A percentile compares a stretch with the other conserved stretches of the same genome.
These are phyloP conservation scores for Synergus japonicus DNA, from an alignment of 2,888 invertebrate genomes.

Conservation along the genomic window DNA sequence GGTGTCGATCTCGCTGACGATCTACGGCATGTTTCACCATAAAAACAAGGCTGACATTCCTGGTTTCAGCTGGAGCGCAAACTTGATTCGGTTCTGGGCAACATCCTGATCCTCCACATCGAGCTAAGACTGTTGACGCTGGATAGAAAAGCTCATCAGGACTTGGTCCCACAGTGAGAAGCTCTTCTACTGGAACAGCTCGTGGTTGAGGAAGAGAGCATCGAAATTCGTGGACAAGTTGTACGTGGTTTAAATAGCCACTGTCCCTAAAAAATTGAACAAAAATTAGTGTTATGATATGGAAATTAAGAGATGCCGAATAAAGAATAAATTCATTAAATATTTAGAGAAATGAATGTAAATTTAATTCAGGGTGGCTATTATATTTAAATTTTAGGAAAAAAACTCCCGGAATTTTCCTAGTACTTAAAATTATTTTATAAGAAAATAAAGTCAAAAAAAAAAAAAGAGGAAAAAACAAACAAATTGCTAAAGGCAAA, in stretches of 20 bases:
- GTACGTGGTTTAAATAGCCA: slow-evolving; percentile 69
- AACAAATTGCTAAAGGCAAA: not conserved
- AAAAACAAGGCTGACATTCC: slow-evolving; percentile 72
- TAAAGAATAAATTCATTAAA: too few species aligned
- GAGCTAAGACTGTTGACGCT: slow-evolving; percentile 68
- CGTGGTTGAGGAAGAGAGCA: slow-evolving; percentile 70
- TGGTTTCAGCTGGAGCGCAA: slow-evolving; percentile 66
- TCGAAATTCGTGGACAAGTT: slow-evolving; percentile 68
- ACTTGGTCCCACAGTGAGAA: slow-evolving; percentile 67
- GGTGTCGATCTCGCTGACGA: slow-evolving; percentile 69
- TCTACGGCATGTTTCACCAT: slow-evolving; percentile 70
- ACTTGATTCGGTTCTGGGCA: slow-evolving; percentile 64
- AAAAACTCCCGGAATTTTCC: too few species aligned
- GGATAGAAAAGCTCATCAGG: slow-evolving; percentile 72
- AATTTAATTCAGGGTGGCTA: too few species aligned
- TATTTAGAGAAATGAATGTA: not conserved
- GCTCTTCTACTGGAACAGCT: slow-evolving; percentile 67
- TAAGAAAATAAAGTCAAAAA: too few species aligned
- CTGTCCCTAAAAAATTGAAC: slow-evolving; percentile 61
- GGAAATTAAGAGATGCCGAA: not conserved
- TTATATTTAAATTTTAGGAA: too few species aligned
- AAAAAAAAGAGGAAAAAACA: not conserved
- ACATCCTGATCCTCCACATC: slow-evolving; percentile 72
- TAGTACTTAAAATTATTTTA: too few species aligned
- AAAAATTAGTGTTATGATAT: not conserved